Base-by-base conservation (phyloP, 2,888 invertebrate species). In the Agriopis marginaria region DNA sequence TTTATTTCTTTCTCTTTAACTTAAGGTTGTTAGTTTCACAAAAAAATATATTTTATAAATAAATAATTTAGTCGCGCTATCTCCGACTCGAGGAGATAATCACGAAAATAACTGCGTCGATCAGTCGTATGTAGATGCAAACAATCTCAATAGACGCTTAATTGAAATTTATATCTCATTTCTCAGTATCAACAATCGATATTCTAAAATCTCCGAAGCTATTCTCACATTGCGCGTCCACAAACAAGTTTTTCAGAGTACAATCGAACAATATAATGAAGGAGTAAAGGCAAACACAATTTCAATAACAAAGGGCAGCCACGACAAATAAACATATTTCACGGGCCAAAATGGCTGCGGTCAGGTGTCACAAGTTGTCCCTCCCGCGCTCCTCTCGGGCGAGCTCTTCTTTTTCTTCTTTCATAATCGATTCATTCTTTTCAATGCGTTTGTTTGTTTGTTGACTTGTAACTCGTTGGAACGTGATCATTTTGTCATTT, bases 301-400 rank as follows among this genome's bases (percentile, higher is more conserved):
- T 94, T 93, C 90, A 93, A 94, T 94, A 93, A 94, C 94, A 94
- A 93, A 93, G 87, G 89, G 86, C 87, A 89, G 85, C 89, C 89
- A 92, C 89, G 92, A 93, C 94, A 93, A 94, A 94, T 94, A 94
- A 94, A 93, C 93, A 94, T 94, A 93, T 94, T 93, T 94, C 93
- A 93, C 89, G 90, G 91, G 88, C 93, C 88, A 91, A 93, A 93
- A 93, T 92, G 93, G 92, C 92, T 92, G 89, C 92, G 94, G 93
- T 94, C 94, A 93, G 92, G 92, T 93, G 94, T 93, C 94, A 91
- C 85, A 85, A 81, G 81, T 79, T 81, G 81, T 82, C 83, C 73
- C 84, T 83, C 83, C 82, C 82, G 82, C 81, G 79, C 78, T 79
- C 76, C 82, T 74, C 82, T 51, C 58, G 17, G 39, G 42, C 17